These are phyloP conservation scores for Phataginus tricuspis DNA, from an alignment of 2,797 vertebrate genomes.

Conservation along the genomic window DNA sequence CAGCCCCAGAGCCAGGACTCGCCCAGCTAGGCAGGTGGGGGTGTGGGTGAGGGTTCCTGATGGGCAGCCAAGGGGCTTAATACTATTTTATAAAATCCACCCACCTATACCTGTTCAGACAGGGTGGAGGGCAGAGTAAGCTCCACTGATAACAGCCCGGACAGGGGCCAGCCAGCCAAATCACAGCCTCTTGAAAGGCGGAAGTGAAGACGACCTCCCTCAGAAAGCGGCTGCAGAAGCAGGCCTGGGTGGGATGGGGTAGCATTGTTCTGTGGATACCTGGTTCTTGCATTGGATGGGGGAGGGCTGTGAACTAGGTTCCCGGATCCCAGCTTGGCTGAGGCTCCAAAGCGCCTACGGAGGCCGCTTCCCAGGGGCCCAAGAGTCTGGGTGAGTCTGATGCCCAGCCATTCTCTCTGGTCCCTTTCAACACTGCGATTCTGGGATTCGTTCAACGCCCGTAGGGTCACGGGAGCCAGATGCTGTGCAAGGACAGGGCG, in stretches of 20 bases:
- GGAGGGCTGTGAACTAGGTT: neutral
- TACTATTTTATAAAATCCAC: neutral
- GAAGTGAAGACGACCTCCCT: neutral
- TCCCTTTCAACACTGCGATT: neutral
- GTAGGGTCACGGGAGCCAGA: constrained; percentile 79
- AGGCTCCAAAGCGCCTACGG: neutral
- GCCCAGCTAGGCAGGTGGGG: neutral
- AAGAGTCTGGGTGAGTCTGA: neutral
- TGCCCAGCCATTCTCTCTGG: neutral
- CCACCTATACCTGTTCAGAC: neutral
- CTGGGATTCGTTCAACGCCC: neutral
- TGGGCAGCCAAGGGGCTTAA: neutral
- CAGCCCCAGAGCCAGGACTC: neutral
- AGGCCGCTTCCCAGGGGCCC: neutral
- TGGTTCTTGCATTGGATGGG: neutral
- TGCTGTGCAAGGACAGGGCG: constrained; percentile 78
- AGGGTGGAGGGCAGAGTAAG: neutral
- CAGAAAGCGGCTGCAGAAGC: neutral
- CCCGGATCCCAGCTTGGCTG: neutral
- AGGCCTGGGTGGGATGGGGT: fast-evolving
- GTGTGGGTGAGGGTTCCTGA: neutral
- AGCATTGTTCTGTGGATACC: too few relatives aligned
- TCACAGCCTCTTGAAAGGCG: neutral
- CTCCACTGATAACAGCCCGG: neutral
- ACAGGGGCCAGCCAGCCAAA: neutral